phyloP scores from a whole-genome alignment of 2,113 vertebrate genomes.

The Coregonus clupeaformis region DNA sequence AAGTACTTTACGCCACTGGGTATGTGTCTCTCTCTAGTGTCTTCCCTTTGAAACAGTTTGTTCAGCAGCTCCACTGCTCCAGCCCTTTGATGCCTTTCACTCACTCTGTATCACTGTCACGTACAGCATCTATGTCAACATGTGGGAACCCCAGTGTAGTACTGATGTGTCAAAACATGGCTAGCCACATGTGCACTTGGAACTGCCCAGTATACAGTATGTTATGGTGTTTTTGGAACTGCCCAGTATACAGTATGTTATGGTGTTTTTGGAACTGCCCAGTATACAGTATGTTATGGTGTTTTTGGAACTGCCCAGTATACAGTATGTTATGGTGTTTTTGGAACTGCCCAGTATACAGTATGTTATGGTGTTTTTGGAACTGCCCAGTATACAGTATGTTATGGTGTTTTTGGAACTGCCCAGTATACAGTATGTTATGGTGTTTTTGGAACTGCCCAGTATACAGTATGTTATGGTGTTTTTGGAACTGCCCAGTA shows the following conservation, averaged over 20 bases:
- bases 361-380: too few species aligned
- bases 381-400: background rate
- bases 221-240: too few species aligned
- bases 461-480: background rate
- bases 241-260: background rate
- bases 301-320: background rate
- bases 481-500: background rate
- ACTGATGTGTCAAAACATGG: background rate
- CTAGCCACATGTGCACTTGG: background rate
- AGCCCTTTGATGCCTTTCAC: background rate
- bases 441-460: background rate
- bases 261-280: background rate
- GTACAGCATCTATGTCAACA: background rate
- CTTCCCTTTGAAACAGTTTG: background rate
- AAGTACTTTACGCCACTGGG: too few species aligned
- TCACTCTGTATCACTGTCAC: background rate
- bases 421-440: background rate
- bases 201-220: background rate
- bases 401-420: too few species aligned
- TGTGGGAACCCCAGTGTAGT: too few species aligned
- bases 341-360: background rate
- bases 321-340: too few species aligned
- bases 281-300: background rate
- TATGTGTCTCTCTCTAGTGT: background rate
- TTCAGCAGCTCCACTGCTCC: background rate